Conservation (phyloP, 2,113 vertebrate genomes). For the Oryzias woworae region DNA sequence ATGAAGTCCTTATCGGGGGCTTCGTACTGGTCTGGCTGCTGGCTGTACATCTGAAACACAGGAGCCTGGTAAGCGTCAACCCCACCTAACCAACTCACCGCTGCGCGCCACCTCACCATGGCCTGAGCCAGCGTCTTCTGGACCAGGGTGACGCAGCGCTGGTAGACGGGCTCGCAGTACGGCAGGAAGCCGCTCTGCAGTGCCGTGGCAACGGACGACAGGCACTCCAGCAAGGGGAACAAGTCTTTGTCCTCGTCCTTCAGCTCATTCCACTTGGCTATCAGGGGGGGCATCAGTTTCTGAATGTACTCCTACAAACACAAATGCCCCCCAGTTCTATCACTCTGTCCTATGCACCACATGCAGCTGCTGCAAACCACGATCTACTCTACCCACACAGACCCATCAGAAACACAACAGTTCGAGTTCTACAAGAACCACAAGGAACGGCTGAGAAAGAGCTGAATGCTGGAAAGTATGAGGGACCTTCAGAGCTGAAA, state of each 20-base stretch:
- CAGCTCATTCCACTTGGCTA: slow-evolving; percentile 93
- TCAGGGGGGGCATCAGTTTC: slow-evolving; percentile 92
- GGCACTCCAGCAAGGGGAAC: slow-evolving; percentile 90
- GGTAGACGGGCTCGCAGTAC: slow-evolving; percentile 94
- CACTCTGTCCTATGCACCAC: no score
- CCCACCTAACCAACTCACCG: no score
- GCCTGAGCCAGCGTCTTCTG: slow-evolving; percentile 94
- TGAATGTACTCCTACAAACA: slow-evolving; percentile 86
- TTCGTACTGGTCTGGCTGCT: slow-evolving; percentile 94
- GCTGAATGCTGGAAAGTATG: no score
- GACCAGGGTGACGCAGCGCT: slow-evolving; percentile 93
- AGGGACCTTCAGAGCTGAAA: no score
- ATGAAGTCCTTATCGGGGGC: slow-evolving; percentile 97
- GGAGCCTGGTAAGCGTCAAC: not conserved
- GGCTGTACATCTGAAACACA: slow-evolving; percentile 89
- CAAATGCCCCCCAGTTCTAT: not conserved
- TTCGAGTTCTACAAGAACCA: not conserved
- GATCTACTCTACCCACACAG: no score
- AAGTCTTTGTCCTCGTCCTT: slow-evolving; percentile 95
- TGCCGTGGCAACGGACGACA: slow-evolving; percentile 92
- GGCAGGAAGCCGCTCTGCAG: slow-evolving; percentile 94
- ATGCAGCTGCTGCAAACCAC: no score
- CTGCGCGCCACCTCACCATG: slow-evolving; percentile 80
- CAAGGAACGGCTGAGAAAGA: no score
- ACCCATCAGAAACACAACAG: no score